Percentiles rank a stretch among this genome's conserved stretches.
Evolutionary conservation across 2,113 vertebrate genomes (phyloP).

Genomic region (Rhinoderma darwinii): DNA sequence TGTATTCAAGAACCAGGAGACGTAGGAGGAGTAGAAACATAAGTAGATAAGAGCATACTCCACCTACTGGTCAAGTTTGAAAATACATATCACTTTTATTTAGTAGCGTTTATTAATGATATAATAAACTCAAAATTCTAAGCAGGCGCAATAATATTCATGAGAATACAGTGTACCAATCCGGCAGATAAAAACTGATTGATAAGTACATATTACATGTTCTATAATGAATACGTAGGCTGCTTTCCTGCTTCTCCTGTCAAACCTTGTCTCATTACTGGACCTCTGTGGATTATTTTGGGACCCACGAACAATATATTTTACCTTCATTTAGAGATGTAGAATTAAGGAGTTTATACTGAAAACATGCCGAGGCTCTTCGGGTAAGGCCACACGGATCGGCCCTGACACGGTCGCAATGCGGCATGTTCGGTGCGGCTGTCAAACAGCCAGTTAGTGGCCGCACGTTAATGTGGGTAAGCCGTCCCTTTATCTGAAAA

Average conservation of each 20-base stretch:
- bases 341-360: no score
- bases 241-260: no score
- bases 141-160: background rate
- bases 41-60: background rate
- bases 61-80: constrained; percentile 3
- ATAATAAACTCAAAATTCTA: background rate
- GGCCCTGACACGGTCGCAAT: no score
- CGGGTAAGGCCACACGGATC: no score
- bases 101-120: background rate
- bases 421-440: no score
- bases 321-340: no score
- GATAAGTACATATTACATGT: background rate
- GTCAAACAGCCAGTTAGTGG: no score
- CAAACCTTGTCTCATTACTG: background rate
- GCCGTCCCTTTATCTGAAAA: no score
- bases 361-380: no score
- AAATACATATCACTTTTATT: background rate
- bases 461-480: no score
- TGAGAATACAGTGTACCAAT: background rate
- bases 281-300: background rate
- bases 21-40: background rate
- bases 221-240: no score
- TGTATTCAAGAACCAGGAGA: background rate
- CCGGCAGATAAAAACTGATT: background rate
- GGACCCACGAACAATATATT: background rate